Evolutionary conservation across 1,140 invertebrate genomes (phyloP).

Genomic region (Halictus rubicundus): DNA sequence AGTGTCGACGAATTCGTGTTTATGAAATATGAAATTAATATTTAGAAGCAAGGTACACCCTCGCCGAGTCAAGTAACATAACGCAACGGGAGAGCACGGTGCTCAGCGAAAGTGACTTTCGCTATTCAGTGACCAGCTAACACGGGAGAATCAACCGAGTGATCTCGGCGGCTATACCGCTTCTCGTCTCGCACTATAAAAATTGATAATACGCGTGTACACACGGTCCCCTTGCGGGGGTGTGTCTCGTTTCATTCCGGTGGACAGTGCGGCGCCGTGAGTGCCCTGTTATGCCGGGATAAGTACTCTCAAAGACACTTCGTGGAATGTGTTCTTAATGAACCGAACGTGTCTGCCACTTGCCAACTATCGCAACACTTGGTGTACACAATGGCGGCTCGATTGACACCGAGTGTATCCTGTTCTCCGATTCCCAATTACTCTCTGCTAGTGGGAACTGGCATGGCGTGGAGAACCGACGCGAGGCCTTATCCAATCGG

Average conservation of each 20-base stretch:
- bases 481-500: background rate
- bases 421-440: conserved; percentile 9
- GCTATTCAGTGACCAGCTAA: conserved; percentile 9
- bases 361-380: conserved; percentile 51
- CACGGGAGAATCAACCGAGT: conserved; percentile 8
- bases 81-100: background rate
- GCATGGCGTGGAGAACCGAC: background rate
- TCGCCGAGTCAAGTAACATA: background rate
- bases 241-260: conserved; percentile 52
- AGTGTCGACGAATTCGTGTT: no score
- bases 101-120: conserved; percentile 43
- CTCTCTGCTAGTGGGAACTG: conserved; percentile 3
- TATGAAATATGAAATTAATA: no score
- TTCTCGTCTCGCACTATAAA: background rate
- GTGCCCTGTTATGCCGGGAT: conserved; percentile 38
- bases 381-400: conserved; percentile 11
- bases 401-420: conserved; percentile 17
- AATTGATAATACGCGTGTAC: background rate
- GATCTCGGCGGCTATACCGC: conserved; percentile 10
- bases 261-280: conserved; percentile 33
- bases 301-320: conserved; percentile 49
- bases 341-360: conserved; percentile 63
- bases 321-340: conserved; percentile 63
- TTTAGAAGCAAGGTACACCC: no score
- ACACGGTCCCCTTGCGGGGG: conserved; percentile 39